Evolutionary conservation across 2,113 vertebrate species (phyloP), one percentile per base, ranked within the genome.

Genomic region (Arothron firmamentum): DNA sequence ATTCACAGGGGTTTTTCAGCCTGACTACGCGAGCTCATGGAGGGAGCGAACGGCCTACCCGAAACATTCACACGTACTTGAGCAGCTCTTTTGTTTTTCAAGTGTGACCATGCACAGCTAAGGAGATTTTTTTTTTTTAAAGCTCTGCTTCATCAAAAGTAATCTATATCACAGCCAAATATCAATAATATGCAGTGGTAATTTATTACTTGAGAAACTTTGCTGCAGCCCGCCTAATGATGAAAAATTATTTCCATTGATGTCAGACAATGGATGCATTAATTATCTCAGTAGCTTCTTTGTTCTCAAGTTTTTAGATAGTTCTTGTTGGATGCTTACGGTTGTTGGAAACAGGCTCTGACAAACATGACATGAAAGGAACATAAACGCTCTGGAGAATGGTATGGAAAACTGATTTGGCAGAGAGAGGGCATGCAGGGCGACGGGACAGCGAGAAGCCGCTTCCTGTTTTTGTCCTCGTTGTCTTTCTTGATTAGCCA

Each of bases 381-480:
- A 66, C 53, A 9, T 45, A 52, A 59, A 41, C 54, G 49, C 49
- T 54, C 49, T 31, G 51, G 59, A 54, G 55, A 54, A 62, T 67
- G 69, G 68, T 68, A 64, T 56, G 56, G 64, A 69, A 74, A 58
- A 50, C 52, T 23, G 17, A 60, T 43, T 66, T 38, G 63, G 73
- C 62, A 64, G 60, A 78, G 52, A 67, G 31, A 57, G 70, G 64
- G 67, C 51, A 76, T 55, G 57, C 45, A 62, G 56, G 10, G 52
- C 47, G 61, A 20, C 62, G 67, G 68, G 67, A 59, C 28, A 41
- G 67, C 47, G 49, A 70, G 70, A 49, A 53, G 62, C 50, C 62
- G 69, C 79, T 86, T 88, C 85, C 88, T 89, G 86, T 88, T 81
- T 85, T 87, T 80, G 79, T 85, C 67, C 72, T 67, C 49, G 25